Evolutionary conservation across 2,888 invertebrate species (phyloP), one percentile per base, ranked within the genome.

Genomic region (Calephelis perditalis): DNA sequence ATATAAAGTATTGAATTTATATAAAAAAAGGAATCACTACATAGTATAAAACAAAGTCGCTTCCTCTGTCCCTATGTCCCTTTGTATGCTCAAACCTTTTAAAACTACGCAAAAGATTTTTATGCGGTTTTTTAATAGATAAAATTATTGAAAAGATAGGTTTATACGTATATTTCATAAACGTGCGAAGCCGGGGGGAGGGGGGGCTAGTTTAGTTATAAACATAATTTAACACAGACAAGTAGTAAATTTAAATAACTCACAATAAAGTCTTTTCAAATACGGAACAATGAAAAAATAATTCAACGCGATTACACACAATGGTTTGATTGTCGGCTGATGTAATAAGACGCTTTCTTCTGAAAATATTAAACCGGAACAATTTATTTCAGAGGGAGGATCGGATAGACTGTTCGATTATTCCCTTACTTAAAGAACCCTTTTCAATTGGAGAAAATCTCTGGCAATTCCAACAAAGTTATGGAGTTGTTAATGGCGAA

Each of bases 321-420:
- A 67, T 61, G 63, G 60, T 52, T 62, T 60, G 62, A 66, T 58
- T 60, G 62, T 56, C 59, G 63, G 73, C 71, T 62, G 59, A 63
- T 61, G 75, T 71, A 79, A 79, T 82, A 80, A 79, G 78, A 61
- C 56, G 61, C 62, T 73, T 74, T 76, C 76, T 73, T 75, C 73
- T 74, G 75, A 79, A 77, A 78, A 79, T 77, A 80, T 81, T 82
- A 84, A 82, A 82, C 80, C 77, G 74, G 74, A 78, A 82, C 80
- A 75, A 80, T 82, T 82, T 81, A 84, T 81, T 79, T 74, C 70
- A 71, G 73, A 74, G 54, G 61, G 52, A 56, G 43, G 75, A 71
- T 73, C 70, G 81, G 80, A 76, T 77, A 78, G 73, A 70, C 69
- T 73, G 71, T 77, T 76, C 60, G 62, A 58, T 63, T 63, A 58